Percentiles rank a stretch among this genome's conserved stretches.
phyloP scores from a whole-genome alignment of 2,888 invertebrate genomes.

The Alsophila aescularia region DNA sequence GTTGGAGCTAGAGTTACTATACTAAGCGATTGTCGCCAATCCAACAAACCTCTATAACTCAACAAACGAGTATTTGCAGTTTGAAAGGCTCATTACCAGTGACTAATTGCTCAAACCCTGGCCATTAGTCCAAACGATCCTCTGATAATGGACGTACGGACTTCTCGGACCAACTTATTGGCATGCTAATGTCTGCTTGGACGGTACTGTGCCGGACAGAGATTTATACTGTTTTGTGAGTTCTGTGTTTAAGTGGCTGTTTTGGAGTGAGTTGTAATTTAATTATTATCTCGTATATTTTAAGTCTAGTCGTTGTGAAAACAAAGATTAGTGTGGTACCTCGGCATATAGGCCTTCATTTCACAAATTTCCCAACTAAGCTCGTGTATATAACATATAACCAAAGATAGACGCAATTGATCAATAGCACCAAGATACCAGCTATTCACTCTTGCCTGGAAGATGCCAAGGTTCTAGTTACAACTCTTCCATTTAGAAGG shows the following conservation, averaged over 20 bases:
- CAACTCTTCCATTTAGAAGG: no score
- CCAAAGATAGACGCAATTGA: no score
- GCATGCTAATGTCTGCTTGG: slow-evolving; percentile 41
- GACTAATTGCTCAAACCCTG: slow-evolving; percentile 51
- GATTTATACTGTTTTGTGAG: slow-evolving; percentile 13
- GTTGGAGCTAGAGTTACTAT: background rate
- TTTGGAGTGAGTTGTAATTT: background rate
- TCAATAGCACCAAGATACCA: no score
- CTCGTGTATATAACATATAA: no score
- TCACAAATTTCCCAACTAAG: no score
- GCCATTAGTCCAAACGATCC: slow-evolving; percentile 50
- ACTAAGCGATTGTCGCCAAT: slow-evolving; percentile 5
- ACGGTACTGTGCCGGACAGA: background rate
- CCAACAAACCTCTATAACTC: slow-evolving; percentile 6
- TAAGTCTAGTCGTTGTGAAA: background rate
- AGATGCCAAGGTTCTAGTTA: no score
- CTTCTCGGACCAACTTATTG: slow-evolving; percentile 40
- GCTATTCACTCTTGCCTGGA: no score
- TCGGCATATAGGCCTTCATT: no score
- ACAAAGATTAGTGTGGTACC: background rate
- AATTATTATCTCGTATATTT: background rate
- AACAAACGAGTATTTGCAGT: slow-evolving; percentile 9
- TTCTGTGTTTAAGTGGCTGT: background rate
- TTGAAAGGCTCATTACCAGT: slow-evolving; percentile 34
- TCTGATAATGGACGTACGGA: slow-evolving; percentile 39